These are phyloP conservation scores for Gerris buenoi DNA, from an alignment of 1,140 invertebrate genomes.

Conservation along the genomic window DNA sequence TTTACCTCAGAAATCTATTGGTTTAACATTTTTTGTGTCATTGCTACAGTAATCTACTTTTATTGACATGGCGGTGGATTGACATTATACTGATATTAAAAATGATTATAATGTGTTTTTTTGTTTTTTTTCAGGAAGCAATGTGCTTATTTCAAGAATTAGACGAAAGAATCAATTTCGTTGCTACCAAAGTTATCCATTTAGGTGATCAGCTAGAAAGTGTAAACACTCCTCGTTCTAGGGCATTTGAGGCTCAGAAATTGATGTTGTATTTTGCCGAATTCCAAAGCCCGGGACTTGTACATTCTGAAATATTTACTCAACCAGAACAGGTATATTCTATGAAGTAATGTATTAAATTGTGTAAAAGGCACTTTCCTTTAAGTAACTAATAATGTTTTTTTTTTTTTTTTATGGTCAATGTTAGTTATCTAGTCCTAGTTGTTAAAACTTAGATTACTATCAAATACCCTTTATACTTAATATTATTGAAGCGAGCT, in stretches of 20 bases:
- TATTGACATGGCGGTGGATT: no score
- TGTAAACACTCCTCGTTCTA: slow-evolving; percentile 81
- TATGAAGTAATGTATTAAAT: slow-evolving; percentile 6
- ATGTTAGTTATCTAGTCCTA: no score
- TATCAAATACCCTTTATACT: no score
- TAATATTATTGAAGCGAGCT: no score
- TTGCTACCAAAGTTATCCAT: slow-evolving; percentile 93
- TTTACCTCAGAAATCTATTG: not conserved
- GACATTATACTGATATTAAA: not conserved
- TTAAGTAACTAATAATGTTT: not conserved
- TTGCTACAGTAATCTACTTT: no score
- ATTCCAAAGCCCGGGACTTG: slow-evolving; percentile 70
- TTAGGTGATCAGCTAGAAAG: slow-evolving; percentile 93
- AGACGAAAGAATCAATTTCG: slow-evolving; percentile 89
- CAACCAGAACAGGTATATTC: slow-evolving; percentile 66
- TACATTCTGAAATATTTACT: slow-evolving; percentile 71
- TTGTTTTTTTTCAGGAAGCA: slow-evolving; percentile 50
- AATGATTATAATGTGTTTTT: not conserved
- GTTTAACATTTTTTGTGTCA: no score
- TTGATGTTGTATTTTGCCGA: slow-evolving; percentile 87
- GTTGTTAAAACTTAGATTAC: no score
- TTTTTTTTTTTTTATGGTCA: not conserved
- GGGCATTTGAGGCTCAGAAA: slow-evolving; percentile 87
- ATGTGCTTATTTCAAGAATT: slow-evolving; percentile 80
- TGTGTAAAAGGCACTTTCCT: not conserved